Percentiles rank a stretch among this genome's conserved stretches.
Conservation (phyloP, 1,140 invertebrate genomes). For the Zaprionus ghesquierei region DNA sequence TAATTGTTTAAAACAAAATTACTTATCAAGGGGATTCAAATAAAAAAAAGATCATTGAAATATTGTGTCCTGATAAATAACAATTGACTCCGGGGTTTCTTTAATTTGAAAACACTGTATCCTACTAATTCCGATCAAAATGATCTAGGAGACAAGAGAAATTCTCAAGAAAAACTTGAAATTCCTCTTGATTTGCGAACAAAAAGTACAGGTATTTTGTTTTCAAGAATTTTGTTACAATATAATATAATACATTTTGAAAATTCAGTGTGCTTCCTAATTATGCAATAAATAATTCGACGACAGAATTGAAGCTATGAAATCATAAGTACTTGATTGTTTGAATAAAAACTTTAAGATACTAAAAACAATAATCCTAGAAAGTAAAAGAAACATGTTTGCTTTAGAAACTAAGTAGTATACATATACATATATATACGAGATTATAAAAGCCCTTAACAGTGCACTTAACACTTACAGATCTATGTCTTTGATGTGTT, state of each 20-base stretch:
- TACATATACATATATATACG: constrained; percentile 31
- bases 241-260: constrained; percentile 5
- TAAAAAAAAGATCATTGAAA: constrained; percentile 3
- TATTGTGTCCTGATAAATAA: constrained; percentile 13
- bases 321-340: constrained; percentile 16
- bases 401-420: constrained; percentile 23
- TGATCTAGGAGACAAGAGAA: background rate
- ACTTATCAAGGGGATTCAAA: constrained; percentile 15
- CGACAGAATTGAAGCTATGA: background rate
- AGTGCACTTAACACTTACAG: constrained; percentile 86
- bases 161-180: background rate
- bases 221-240: constrained; percentile 3
- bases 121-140: constrained; percentile 13
- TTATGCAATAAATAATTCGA: constrained; percentile 16
- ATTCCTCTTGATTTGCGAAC: background rate
- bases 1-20: constrained; percentile 18
- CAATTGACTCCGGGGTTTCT: constrained; percentile 6
- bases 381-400: constrained; percentile 23
- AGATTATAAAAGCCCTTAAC: constrained; percentile 67
- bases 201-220: background rate
- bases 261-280: constrained; percentile 2
- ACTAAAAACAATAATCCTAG: constrained; percentile 28
- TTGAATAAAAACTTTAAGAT: constrained; percentile 7
- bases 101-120: constrained; percentile 13
- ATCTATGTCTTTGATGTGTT: constrained; percentile 88